These are phyloP conservation scores for Lates calcarifer DNA, from an alignment of 2,113 vertebrate genomes.

Conservation along the genomic window DNA sequence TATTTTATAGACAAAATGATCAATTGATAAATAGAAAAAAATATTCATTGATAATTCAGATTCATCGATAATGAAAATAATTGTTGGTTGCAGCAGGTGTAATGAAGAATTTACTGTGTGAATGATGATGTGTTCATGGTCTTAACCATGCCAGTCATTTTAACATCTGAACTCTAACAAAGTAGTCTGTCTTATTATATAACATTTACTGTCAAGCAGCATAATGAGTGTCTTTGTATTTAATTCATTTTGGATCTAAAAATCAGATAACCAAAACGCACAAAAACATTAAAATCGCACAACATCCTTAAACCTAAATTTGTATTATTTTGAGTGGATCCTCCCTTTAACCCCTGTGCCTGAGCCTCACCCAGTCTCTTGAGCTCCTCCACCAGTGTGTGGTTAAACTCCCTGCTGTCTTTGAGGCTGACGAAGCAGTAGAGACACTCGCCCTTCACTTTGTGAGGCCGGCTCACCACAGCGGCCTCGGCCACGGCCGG, in stretches of 20 bases:
- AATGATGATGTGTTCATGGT: too few species aligned
- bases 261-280: neutral
- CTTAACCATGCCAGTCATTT: too few species aligned
- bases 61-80: too few species aligned
- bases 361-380: constrained; percentile 82
- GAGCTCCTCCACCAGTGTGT: constrained; percentile 80
- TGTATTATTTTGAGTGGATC: neutral
- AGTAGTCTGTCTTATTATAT: too few species aligned
- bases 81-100: too few species aligned
- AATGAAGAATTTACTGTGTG: too few species aligned
- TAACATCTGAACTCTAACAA: too few species aligned
- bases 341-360: neutral
- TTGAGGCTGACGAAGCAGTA: constrained; percentile 88
- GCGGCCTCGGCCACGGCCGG: constrained; percentile 83
- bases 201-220: too few species aligned
- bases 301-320: neutral
- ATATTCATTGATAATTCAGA: too few species aligned
- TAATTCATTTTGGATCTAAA: neutral
- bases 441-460: constrained; percentile 87
- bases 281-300: neutral
- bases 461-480: constrained; percentile 85
- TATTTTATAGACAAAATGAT: too few species aligned
- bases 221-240: too few species aligned
- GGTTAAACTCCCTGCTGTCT: constrained; percentile 80
- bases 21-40: too few species aligned